phyloP scores from a whole-genome alignment of 2,797 vertebrate genomes.

The Phrynocephalus guinanensis region DNA sequence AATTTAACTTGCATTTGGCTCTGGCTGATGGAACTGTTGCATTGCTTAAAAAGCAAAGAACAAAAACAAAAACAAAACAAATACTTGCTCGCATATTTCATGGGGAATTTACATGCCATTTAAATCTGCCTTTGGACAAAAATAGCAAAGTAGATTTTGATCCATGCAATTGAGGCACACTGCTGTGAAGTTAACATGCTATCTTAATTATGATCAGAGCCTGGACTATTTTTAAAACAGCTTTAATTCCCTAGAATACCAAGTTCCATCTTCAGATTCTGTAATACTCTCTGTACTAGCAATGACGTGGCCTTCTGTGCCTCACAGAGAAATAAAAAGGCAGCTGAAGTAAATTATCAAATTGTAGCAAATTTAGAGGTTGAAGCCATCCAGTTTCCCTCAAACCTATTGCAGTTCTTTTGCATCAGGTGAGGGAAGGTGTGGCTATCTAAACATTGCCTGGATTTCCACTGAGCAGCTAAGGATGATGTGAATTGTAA shows the following conservation, averaged over 20 bases:
- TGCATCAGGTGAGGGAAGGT: neutral
- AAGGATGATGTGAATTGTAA: neutral
- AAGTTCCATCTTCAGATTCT: neutral
- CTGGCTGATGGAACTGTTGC: neutral
- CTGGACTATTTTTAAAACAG: constrained; percentile 50
- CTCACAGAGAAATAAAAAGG: neutral
- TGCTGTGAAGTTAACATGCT: constrained; percentile 32
- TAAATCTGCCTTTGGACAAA: constrained; percentile 19
- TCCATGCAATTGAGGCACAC: constrained; percentile 20
- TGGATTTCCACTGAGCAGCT: neutral
- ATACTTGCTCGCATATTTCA: neutral
- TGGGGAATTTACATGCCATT: constrained; percentile 23
- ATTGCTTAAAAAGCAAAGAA: neutral
- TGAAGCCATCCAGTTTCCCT: too few relatives aligned
- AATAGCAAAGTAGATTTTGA: constrained; percentile 36
- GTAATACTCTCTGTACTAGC: neutral
- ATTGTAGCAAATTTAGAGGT: neutral
- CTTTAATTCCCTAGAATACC: constrained; percentile 55
- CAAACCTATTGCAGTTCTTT: neutral
- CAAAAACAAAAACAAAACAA: neutral
- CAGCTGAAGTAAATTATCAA: constrained; percentile 5
- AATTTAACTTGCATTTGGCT: neutral
- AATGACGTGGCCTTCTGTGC: constrained; percentile 31
- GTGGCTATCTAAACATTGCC: neutral
- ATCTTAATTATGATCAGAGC: constrained; percentile 18